Conservation (phyloP, 1,140 invertebrate species). For the Bursaphelenchus mucronatus region DNA sequence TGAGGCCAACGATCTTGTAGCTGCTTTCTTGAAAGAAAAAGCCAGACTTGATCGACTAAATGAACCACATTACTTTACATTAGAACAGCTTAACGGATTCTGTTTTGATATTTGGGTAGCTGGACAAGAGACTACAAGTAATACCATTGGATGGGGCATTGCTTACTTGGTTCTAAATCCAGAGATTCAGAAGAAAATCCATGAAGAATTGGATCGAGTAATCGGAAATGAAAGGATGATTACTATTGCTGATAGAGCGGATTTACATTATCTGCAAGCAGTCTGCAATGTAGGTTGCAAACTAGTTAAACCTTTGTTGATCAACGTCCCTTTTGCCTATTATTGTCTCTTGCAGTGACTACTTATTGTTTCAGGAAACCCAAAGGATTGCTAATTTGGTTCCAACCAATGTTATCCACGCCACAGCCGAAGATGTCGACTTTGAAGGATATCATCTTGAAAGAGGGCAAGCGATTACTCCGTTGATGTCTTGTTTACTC, state of each 20-base stretch:
- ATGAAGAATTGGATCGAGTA: slow-evolving; percentile 21
- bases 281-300: slow-evolving; percentile 1
- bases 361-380: slow-evolving; percentile 4
- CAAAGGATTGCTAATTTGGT: slow-evolving; percentile 26
- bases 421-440: slow-evolving; percentile 12
- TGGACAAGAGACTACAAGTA: slow-evolving; percentile 21
- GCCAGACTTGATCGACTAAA: neutral
- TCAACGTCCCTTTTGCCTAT: too few relatives aligned
- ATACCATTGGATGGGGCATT: slow-evolving; percentile 18
- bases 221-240: slow-evolving; percentile 21
- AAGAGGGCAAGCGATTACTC: slow-evolving; percentile 21
- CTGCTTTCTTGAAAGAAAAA: slow-evolving; percentile 15
- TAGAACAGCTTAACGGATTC: slow-evolving; percentile 18
- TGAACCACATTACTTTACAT: neutral
- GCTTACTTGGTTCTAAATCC: slow-evolving; percentile 25
- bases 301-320: neutral
- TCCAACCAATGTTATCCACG: slow-evolving; percentile 5
- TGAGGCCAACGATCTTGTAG: slow-evolving; percentile 1
- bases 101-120: slow-evolving; percentile 25
- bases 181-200: slow-evolving; percentile 14
- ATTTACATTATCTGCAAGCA: slow-evolving; percentile 9
- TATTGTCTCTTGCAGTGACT: too few relatives aligned
- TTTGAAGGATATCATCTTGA: slow-evolving; percentile 22
- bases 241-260: slow-evolving; percentile 16
- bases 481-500: slow-evolving; percentile 22